Conservation (phyloP, 2,797 vertebrate genomes). For the Ceyx erithaca region DNA sequence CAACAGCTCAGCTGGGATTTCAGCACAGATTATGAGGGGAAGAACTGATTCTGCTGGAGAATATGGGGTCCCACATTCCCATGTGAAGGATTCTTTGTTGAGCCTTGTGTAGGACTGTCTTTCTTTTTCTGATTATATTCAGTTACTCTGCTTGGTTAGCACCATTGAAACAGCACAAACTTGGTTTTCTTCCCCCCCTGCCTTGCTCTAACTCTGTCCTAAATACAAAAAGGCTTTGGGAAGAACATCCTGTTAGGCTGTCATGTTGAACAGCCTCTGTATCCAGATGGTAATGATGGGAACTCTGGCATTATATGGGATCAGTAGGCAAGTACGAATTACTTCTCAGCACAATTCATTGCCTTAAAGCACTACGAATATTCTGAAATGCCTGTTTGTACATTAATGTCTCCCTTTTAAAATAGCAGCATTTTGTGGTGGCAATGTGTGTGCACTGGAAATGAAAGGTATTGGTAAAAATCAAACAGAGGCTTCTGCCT, state of each 20-base stretch:
- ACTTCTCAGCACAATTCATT: background rate
- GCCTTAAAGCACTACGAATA: background rate
- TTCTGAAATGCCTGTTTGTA: background rate
- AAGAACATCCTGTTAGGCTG: background rate
- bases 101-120: background rate
- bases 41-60: background rate
- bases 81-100: background rate
- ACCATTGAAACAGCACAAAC: background rate
- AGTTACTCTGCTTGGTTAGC: background rate
- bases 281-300: background rate
- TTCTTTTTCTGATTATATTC: background rate
- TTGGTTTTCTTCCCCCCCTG: background rate
- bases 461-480: background rate
- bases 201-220: background rate
- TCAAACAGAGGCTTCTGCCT: background rate
- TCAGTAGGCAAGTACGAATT: background rate
- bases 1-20: slow-evolving; percentile 8
- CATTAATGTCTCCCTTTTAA: background rate
- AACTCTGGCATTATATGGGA: background rate
- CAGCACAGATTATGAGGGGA: background rate
- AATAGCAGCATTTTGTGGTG: background rate
- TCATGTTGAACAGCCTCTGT: background rate
- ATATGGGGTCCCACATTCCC: background rate
- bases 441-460: background rate
- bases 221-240: background rate